Percentiles rank a stretch among this genome's conserved stretches.
These are phyloP conservation scores for Panagrolaimus sp. DNA, from an alignment of 1,140 invertebrate genomes.

Conservation along the genomic window DNA sequence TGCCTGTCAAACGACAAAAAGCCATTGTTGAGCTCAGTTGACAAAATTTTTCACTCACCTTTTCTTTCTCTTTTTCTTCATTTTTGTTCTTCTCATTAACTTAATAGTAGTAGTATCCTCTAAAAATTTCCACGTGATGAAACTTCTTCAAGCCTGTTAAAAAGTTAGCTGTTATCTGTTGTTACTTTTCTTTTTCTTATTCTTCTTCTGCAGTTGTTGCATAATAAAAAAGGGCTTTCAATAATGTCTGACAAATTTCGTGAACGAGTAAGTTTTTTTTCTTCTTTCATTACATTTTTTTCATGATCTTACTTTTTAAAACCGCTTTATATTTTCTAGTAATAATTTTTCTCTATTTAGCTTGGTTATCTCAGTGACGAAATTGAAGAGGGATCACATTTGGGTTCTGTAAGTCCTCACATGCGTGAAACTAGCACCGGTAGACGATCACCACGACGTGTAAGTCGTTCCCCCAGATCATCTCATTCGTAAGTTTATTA, in stretches of 20 bases:
- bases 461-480: slow-evolving; percentile 29
- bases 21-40: too few species aligned
- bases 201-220: too few species aligned
- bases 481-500: not conserved
- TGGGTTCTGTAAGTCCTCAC: slow-evolving; percentile 17
- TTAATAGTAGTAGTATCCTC: too few species aligned
- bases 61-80: too few species aligned
- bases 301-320: slow-evolving; percentile 3
- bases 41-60: too few species aligned
- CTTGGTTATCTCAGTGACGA: slow-evolving; percentile 39
- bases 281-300: not conserved
- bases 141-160: too few species aligned
- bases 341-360: slow-evolving; percentile 20
- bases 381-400: slow-evolving; percentile 24
- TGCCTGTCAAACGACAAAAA: too few species aligned
- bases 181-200: too few species aligned
- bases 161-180: too few species aligned
- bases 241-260: slow-evolving; percentile 37
- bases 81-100: too few species aligned
- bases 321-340: too few species aligned
- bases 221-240: not conserved
- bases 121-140: too few species aligned
- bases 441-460: slow-evolving; percentile 30
- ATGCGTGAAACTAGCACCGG: slow-evolving; percentile 24
- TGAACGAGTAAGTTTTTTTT: slow-evolving; percentile 26